Conservation (phyloP, 2,113 vertebrate genomes). For the Caretta caretta region DNA sequence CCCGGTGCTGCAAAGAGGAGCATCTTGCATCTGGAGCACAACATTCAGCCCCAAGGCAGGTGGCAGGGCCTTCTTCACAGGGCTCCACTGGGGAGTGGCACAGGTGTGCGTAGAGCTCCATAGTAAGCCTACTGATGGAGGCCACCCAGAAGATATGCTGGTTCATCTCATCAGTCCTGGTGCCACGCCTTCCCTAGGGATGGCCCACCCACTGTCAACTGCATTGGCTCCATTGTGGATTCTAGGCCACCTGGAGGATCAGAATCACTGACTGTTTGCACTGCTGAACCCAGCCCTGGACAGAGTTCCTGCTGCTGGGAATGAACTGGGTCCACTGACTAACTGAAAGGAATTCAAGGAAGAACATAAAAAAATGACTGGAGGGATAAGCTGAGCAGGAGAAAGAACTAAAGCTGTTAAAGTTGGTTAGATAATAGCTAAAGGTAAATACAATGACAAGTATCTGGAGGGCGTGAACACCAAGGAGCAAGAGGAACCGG, state of each 20-base stretch:
- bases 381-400: not conserved
- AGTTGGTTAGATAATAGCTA: not conserved
- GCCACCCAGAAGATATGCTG: not conserved
- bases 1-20: not conserved
- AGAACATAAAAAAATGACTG: not conserved
- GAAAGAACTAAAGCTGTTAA: not conserved
- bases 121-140: not conserved
- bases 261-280: not conserved
- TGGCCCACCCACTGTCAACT: not conserved
- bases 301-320: not conserved
- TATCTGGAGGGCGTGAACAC: not conserved
- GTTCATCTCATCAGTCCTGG: rapidly evolving
- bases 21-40: not conserved
- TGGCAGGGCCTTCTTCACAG: not conserved
- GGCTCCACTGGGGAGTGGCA: not conserved
- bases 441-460: not conserved
- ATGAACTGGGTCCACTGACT: not conserved
- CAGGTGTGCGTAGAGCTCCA: not conserved
- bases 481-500: not conserved
- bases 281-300: rapidly evolving
- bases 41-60: not conserved
- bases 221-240: not conserved
- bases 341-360: not conserved
- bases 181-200: not conserved
- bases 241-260: not conserved